Evolutionary conservation across 2,888 invertebrate genomes (phyloP).

Genomic region (Deilephila porcellus): DNA sequence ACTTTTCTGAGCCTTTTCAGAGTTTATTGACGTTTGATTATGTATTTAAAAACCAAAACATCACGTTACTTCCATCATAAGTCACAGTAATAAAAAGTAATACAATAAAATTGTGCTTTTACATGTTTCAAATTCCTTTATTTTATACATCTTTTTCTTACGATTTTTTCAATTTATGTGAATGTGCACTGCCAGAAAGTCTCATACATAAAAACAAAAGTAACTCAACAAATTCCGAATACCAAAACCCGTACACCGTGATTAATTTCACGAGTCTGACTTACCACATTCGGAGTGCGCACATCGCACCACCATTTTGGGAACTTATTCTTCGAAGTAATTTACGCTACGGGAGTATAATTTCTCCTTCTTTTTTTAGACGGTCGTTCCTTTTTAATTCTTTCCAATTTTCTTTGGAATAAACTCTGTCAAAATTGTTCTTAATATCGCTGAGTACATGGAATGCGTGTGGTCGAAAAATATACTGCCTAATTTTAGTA

Average conservation of each 20-base stretch:
- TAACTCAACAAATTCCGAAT: neutral
- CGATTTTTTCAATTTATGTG: too few relatives aligned
- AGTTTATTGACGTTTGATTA: too few relatives aligned
- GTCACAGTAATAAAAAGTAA: too few relatives aligned
- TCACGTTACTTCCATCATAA: too few relatives aligned
- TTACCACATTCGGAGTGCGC: constrained; percentile 8
- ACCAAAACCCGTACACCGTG: neutral
- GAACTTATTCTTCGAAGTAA: constrained; percentile 14
- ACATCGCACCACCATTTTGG: constrained; percentile 18
- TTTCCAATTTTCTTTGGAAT: constrained; percentile 17
- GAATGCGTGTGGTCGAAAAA: neutral
- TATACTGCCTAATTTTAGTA: neutral
- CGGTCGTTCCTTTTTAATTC: constrained; percentile 4
- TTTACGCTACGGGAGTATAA: constrained; percentile 7
- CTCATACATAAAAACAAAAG: too few relatives aligned
- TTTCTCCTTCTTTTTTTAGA: constrained; percentile 12
- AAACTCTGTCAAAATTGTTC: neutral
- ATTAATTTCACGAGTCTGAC: constrained; percentile 11
- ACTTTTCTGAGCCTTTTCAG: too few relatives aligned
- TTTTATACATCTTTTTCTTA: neutral
- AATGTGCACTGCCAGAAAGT: too few relatives aligned
- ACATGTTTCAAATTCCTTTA: too few relatives aligned
- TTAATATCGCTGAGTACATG: neutral
- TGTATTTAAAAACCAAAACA: too few relatives aligned
- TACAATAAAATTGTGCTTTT: too few relatives aligned